phyloP scores from a whole-genome alignment of 2,888 invertebrate species.

The Tryphoninae sp. region DNA sequence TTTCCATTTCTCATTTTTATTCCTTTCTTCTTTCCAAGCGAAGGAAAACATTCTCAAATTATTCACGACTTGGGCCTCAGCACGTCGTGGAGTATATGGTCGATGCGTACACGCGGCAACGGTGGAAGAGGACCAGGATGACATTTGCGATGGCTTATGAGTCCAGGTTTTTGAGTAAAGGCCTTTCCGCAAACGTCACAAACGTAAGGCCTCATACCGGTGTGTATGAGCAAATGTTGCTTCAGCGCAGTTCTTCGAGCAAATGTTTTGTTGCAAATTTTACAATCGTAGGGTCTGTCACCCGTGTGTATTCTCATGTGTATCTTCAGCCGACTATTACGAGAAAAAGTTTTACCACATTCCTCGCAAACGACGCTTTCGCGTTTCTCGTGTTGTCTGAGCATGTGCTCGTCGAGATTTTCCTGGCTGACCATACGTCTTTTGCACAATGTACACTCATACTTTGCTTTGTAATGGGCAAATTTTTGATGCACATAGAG shows the following conservation, averaged over 20 bases:
- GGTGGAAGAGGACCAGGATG: conserved; percentile 79
- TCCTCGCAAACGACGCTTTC: conserved; percentile 80
- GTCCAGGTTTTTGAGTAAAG: conserved; percentile 79
- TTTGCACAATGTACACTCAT: conserved; percentile 78
- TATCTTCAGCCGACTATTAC: conserved; percentile 76
- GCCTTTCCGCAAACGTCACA: conserved; percentile 80
- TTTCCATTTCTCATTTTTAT: neutral
- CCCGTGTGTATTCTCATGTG: conserved; percentile 80
- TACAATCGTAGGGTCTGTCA: conserved; percentile 76
- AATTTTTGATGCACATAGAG: conserved; percentile 79
- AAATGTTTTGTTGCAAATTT: conserved; percentile 76
- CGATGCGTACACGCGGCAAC: conserved; percentile 77
- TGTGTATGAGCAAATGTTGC: conserved; percentile 78
- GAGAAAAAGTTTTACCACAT: conserved; percentile 78
- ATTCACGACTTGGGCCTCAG: conserved; percentile 67
- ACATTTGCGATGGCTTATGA: conserved; percentile 79
- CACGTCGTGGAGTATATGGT: conserved; percentile 77
- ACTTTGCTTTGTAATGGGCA: conserved; percentile 79
- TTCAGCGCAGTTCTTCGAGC: conserved; percentile 77
- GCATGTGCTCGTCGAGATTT: conserved; percentile 80
- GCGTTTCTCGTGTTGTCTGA: conserved; percentile 78
- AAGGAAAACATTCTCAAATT: conserved; percentile 50
- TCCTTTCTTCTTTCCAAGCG: neutral
- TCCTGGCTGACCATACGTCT: conserved; percentile 81
- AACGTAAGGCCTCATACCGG: conserved; percentile 77